Evolutionary conservation across 2,113 vertebrate species (phyloP).

Genomic region (Oreochromis aureus): DNA sequence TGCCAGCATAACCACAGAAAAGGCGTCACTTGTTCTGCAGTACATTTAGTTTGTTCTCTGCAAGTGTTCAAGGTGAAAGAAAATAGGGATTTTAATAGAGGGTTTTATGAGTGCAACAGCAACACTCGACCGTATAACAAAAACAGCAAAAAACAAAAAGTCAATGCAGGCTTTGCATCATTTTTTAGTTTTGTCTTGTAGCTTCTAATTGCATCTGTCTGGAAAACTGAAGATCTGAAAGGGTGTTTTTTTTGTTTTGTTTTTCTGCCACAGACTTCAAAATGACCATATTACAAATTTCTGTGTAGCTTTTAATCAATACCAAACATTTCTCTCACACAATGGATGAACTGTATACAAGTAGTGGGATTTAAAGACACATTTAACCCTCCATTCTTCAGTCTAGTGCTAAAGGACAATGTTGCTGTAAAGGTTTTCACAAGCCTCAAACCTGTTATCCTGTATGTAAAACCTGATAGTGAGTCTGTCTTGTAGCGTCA

Average conservation of each 20-base stretch:
- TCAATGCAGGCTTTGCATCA: background rate
- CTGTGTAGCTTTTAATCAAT: background rate
- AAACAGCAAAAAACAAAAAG: background rate
- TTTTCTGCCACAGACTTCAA: background rate
- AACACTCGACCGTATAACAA: background rate
- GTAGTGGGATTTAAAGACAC: background rate
- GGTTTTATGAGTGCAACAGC: background rate
- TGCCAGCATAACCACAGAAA: background rate
- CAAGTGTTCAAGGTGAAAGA: background rate
- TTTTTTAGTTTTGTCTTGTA: background rate
- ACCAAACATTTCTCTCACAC: background rate
- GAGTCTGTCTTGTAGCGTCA: background rate
- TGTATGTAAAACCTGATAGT: background rate
- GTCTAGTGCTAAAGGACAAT: background rate
- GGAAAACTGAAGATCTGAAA: background rate
- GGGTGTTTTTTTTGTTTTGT: rapidly evolving
- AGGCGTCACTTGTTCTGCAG: background rate
- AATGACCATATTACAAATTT: background rate
- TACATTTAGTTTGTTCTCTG: background rate
- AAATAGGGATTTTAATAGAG: background rate
- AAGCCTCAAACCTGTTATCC: background rate
- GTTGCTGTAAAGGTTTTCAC: background rate
- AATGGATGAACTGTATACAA: background rate
- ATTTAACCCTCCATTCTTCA: background rate
- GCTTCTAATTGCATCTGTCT: background rate